phyloP scores from a whole-genome alignment of 2,888 invertebrate genomes.

The Silvanus unidentatus region DNA sequence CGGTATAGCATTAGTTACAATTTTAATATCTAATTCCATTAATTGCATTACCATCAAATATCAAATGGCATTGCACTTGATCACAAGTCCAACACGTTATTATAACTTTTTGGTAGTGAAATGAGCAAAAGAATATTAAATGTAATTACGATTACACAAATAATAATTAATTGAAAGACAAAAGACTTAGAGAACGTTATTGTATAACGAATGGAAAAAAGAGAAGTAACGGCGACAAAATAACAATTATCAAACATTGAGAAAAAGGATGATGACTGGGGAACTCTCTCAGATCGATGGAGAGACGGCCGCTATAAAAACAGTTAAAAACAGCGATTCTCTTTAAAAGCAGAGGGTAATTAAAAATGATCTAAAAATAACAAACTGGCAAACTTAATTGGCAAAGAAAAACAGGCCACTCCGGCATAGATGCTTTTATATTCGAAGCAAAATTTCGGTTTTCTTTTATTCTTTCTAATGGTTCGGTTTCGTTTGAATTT shows the following conservation, averaged over 20 bases:
- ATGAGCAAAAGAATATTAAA: no score
- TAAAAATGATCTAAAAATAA: constrained; percentile 47
- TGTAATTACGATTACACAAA: no score
- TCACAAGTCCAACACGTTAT: no score
- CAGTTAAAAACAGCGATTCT: constrained; percentile 35
- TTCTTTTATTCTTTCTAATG: no score
- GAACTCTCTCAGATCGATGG: constrained; percentile 18
- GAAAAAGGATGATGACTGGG: constrained; percentile 9
- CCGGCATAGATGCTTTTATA: constrained; percentile 14
- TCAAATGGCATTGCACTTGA: no score
- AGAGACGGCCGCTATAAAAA: constrained; percentile 28
- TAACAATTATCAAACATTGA: constrained; percentile 24
- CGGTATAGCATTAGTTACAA: no score
- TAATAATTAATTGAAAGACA: no score
- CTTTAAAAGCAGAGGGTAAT: constrained; percentile 39
- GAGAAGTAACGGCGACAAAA: constrained; percentile 15
- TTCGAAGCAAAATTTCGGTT: background rate
- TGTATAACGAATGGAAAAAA: background rate
- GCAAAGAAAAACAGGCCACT: constrained; percentile 42
- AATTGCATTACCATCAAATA: no score
- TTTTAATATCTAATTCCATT: no score
- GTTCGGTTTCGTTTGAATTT: no score
- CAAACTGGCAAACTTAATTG: constrained; percentile 46
- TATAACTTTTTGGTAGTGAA: no score
- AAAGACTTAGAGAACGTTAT: no score